Percentiles rank a stretch among this genome's conserved stretches.
Conservation (phyloP, 2,797 vertebrate genomes). For the Coregonus suidteri region DNA sequence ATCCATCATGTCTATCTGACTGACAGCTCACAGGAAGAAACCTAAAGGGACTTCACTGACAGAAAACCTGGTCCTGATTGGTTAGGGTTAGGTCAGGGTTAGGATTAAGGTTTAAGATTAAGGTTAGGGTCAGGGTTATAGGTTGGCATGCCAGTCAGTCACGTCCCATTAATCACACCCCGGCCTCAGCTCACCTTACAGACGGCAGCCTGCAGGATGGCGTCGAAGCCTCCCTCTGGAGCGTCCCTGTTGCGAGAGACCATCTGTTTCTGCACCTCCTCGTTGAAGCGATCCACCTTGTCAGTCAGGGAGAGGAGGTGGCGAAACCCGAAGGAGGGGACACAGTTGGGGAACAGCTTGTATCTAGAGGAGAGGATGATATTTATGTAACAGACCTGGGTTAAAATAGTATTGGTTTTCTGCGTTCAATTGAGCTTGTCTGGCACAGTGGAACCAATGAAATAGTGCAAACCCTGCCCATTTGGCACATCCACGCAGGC, state of each 20-base stretch:
- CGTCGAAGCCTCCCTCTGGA: constrained; percentile 94
- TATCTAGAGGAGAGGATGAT: constrained; percentile 74
- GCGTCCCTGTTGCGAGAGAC: constrained; percentile 96
- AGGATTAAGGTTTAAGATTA: not conserved
- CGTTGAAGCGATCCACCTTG: constrained; percentile 91
- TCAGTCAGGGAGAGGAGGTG: constrained; percentile 93
- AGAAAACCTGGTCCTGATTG: not conserved
- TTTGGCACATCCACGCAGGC: not conserved
- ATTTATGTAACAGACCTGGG: not conserved
- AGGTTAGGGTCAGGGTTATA: no score
- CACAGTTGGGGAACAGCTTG: constrained; percentile 90
- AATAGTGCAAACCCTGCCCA: not conserved
- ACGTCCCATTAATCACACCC: not conserved
- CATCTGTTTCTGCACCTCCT: constrained; percentile 94
- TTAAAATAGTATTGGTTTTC: not conserved
- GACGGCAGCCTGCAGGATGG: constrained; percentile 92
- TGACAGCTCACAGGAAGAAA: not conserved
- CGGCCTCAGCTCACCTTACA: constrained; percentile 83
- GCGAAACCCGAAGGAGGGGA: constrained; percentile 94
- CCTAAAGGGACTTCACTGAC: not conserved
- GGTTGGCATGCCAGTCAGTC: no score
- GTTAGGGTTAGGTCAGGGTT: not conserved
- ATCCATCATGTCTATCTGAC: not conserved
- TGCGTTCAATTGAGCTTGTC: not conserved
- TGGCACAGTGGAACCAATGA: not conserved